Evolutionary conservation across 2,797 vertebrate species (phyloP).

Genomic region (Etheostoma nigrum): DNA sequence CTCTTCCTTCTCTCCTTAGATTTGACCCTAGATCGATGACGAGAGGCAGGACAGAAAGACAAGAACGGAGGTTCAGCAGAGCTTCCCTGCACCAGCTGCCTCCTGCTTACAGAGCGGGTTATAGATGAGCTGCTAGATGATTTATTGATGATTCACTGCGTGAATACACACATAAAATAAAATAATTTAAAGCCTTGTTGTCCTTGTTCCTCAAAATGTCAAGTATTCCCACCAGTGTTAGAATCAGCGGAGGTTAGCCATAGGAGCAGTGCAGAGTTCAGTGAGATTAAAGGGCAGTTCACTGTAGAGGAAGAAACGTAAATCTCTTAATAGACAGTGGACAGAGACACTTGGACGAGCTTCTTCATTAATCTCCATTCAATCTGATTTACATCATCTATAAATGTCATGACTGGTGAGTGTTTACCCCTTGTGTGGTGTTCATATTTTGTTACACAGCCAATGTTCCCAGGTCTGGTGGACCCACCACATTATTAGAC

Average conservation of each 20-base stretch:
- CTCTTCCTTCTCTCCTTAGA: conserved; percentile 10
- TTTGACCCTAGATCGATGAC: conserved; percentile 27
- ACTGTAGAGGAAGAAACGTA: background rate
- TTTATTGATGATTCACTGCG: background rate
- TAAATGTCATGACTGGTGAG: background rate
- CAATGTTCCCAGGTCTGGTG: no score
- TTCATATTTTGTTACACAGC: no score
- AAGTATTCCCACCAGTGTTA: background rate
- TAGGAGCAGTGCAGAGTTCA: background rate
- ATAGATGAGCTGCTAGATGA: conserved; percentile 1
- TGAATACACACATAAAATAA: background rate
- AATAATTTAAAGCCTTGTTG: background rate
- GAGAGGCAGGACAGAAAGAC: background rate
- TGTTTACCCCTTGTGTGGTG: background rate
- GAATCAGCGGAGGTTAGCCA: background rate
- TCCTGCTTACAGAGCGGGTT: conserved; percentile 36
- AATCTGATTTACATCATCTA: background rate
- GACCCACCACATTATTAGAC: no score
- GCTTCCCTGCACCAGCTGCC: conserved; percentile 39
- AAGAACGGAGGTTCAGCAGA: conserved; percentile 7
- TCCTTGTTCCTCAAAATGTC: background rate
- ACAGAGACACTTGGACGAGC: conserved; percentile 6
- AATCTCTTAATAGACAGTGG: background rate
- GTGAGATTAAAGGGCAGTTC: background rate
- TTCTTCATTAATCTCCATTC: background rate